Base-by-base conservation (phyloP, 2,113 vertebrate genomes). In the Canis aureus region DNA sequence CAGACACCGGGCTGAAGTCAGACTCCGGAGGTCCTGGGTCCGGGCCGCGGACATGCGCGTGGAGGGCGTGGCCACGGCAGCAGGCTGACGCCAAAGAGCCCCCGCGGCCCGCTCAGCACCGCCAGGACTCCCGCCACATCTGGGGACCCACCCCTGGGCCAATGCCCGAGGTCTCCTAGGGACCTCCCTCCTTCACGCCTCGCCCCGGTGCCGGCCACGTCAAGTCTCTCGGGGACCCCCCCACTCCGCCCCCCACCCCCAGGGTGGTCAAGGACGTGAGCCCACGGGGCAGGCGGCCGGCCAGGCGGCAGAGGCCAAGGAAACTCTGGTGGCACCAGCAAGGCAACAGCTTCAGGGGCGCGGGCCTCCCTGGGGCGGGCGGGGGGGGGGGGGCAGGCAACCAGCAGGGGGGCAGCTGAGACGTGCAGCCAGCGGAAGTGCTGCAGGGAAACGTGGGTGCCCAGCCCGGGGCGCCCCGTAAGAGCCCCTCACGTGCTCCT, bases 261-360 rank as follows among this genome's bases (percentile, higher is more conserved):
- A n/a, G 22, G 59, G 27, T 32, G 10, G 27, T 29, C 35, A 27
- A 23, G 73, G 43, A 81, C 78, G 25, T 9, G 5, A 92, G 59
- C 27, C n/a, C 83, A 35, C 11, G 22, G 32, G 62, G 5, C 43
- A 78, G 71, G 7, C 29, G 10, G 22, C 38, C 9, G 6, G 59
- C n/a, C 57, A 57, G 73, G 83, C 5, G n/a, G 64, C n/a, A 57
- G 23, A 27, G 22, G 53, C 35, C 67, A 16, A 13, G 43, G 35
- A 20, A 57, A 15, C 15, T 16, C n/a, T 23, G 22, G 8, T 3
- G 35, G n/a, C 35, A 0, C 7, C n/a, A 11, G 17, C 57, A 49
- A 59, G 15, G 60, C 11, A 53, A 66, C 8, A 11, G 32, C 55
- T 60, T 59, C 23, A 9, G 3, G 7, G 23, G 29, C 1, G 0